Conservation (phyloP, 2,888 invertebrate genomes). For the Morinoia aosen region DNA sequence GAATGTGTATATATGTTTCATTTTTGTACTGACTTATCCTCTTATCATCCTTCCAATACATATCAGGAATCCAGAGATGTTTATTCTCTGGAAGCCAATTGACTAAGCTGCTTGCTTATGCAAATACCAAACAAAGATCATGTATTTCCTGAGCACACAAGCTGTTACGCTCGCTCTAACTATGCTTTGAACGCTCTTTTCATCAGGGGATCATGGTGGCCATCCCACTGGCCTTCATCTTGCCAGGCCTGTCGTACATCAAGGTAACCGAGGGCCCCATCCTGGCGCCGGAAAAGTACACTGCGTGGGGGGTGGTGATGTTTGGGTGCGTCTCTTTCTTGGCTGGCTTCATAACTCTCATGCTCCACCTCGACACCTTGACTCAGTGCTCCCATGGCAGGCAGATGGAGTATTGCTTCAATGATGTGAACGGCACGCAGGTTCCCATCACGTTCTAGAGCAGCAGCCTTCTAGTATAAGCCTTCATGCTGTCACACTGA, state of each 20-base stretch:
- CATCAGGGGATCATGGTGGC: conserved; percentile 84
- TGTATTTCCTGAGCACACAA: background rate
- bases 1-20: too few relatives aligned
- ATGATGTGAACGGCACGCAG: conserved; percentile 23
- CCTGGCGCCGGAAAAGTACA: conserved; percentile 55
- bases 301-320: conserved; percentile 60
- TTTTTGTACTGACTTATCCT: too few relatives aligned
- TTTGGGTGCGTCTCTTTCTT: conserved; percentile 59
- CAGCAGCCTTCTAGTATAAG: too few relatives aligned
- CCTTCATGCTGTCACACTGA: too few relatives aligned
- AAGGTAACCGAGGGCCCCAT: conserved; percentile 73
- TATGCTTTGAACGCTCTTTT: background rate
- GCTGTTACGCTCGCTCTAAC: background rate
- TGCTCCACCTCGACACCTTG: conserved; percentile 55
- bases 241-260: conserved; percentile 85
- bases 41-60: too few relatives aligned
- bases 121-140: too few relatives aligned
- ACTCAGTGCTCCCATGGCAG: conserved; percentile 62
- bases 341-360: conserved; percentile 57
- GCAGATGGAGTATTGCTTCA: conserved; percentile 60
- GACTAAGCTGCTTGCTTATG: too few relatives aligned
- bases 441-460: background rate
- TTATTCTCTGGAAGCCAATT: too few relatives aligned
- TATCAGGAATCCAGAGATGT: too few relatives aligned
- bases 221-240: conserved; percentile 85